These are phyloP conservation scores for Takifugu bimaculatus DNA, from an alignment of 2,113 vertebrate species.

Conservation along the genomic window DNA sequence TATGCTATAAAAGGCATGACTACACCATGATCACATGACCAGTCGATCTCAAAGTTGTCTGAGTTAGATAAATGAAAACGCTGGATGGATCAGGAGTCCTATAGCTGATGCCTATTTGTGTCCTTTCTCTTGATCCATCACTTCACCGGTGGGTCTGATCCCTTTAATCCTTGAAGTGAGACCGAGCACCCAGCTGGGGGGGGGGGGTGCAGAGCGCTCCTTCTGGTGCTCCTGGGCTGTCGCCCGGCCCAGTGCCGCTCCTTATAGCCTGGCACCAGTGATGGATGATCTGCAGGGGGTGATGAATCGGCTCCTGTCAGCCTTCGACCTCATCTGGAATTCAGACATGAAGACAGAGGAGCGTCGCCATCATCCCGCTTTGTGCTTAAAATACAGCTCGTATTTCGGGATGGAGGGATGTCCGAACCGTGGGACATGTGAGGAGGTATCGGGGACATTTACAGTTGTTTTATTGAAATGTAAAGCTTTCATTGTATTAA, in stretches of 20 bases:
- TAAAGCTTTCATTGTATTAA: too few species aligned
- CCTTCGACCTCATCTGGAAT: constrained; percentile 53
- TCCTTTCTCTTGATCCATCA: constrained; percentile 24
- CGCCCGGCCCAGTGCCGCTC: constrained; percentile 9
- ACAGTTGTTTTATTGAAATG: too few species aligned
- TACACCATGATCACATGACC: too few species aligned
- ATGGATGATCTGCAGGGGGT: constrained; percentile 56
- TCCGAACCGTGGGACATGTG: too few species aligned
- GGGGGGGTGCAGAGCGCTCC: constrained; percentile 20
- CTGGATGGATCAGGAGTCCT: background rate
- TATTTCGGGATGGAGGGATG: background rate
- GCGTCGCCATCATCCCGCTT: constrained; percentile 22
- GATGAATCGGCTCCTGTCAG: constrained; percentile 56
- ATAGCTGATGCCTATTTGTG: constrained; percentile 8
- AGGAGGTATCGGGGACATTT: background rate
- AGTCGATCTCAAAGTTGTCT: too few species aligned
- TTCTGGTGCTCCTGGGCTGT: constrained; percentile 10
- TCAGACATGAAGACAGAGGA: constrained; percentile 35
- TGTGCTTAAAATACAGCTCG: constrained; percentile 33
- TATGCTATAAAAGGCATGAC: too few species aligned
- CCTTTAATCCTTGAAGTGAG: constrained; percentile 21
- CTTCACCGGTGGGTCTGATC: constrained; percentile 21
- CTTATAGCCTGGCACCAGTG: constrained; percentile 30
- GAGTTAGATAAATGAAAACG: too few species aligned
- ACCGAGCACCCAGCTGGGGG: background rate